A percentile compares a stretch with the other conserved stretches of the same genome.
phyloP scores from a whole-genome alignment of 2,797 vertebrate genomes.

The Nasua narica region DNA sequence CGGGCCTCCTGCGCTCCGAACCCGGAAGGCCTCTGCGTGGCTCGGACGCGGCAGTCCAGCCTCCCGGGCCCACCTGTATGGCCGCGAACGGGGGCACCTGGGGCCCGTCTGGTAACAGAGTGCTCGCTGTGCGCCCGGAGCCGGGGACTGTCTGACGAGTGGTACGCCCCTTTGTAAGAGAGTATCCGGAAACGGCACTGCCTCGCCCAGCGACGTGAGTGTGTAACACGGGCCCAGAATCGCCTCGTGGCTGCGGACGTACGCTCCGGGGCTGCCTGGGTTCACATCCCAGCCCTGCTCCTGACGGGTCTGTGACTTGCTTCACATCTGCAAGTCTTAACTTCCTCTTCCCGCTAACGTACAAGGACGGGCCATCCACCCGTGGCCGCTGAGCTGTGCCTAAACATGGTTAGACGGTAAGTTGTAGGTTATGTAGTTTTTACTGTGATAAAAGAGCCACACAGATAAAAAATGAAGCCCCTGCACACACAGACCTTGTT shows the following conservation, averaged over 20 bases:
- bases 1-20: not conserved
- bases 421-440: not conserved
- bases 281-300: not conserved
- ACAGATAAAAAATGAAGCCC: too few relatives aligned
- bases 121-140: too few relatives aligned
- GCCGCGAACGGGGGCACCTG: not conserved
- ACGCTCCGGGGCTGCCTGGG: not conserved
- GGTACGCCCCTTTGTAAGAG: not conserved
- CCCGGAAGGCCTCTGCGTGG: not conserved
- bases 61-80: not conserved
- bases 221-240: too few relatives aligned
- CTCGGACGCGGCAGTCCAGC: not conserved
- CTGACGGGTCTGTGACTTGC: not conserved
- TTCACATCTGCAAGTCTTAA: not conserved
- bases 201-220: rapidly evolving
- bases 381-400: too few relatives aligned
- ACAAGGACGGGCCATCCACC: not conserved
- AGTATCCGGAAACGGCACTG: not conserved
- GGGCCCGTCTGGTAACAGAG: not conserved
- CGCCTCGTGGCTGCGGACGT: rapidly evolving
- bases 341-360: not conserved
- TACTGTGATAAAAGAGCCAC: not conserved
- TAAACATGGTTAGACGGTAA: not conserved
- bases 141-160: too few relatives aligned
- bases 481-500: not conserved